Percentiles rank a stretch among this genome's conserved stretches.
phyloP scores from a whole-genome alignment of 2,888 invertebrate species.

The Ochlodes sylvanus region DNA sequence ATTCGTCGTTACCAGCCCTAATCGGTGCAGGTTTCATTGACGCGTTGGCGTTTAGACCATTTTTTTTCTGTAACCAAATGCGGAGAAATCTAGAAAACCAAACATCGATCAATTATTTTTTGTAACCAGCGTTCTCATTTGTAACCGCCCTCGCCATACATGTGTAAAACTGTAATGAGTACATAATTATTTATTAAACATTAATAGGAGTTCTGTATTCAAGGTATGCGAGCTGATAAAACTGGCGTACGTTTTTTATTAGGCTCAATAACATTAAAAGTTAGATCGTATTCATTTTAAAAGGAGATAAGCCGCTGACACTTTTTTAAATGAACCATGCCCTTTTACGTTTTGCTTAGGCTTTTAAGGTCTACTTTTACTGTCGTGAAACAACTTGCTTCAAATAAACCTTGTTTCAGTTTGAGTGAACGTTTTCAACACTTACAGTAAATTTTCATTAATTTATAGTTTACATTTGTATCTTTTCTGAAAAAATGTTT shows the following conservation, averaged over 20 bases:
- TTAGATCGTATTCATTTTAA: conserved; percentile 37
- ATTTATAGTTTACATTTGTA: too few species aligned
- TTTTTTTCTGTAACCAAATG: conserved; percentile 37
- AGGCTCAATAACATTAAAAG: conserved; percentile 26
- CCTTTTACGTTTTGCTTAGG: neutral
- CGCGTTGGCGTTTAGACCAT: conserved; percentile 7
- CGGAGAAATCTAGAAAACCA: conserved; percentile 39
- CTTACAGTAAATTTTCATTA: too few species aligned
- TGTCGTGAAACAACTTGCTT: neutral
- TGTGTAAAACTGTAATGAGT: conserved; percentile 34
- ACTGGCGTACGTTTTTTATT: conserved; percentile 22
- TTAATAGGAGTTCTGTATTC: conserved; percentile 30
- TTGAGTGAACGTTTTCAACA: too few species aligned
- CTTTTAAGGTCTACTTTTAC: neutral
- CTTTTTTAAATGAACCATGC: conserved; percentile 9
- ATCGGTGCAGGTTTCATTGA: conserved; percentile 29
- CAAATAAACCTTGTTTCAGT: too few species aligned
- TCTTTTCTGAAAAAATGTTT: too few species aligned
- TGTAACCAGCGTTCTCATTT: conserved; percentile 24
- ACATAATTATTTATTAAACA: conserved; percentile 38
- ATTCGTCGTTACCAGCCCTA: conserved; percentile 43
- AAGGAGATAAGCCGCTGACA: conserved; percentile 18
- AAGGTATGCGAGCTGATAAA: conserved; percentile 20
- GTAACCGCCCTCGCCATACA: conserved; percentile 29
- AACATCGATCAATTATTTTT: conserved; percentile 31